Evolutionary conservation across 1,140 invertebrate species (phyloP), one percentile per base, ranked within the genome.

Genomic region (Plectrocnemia conspersa): DNA sequence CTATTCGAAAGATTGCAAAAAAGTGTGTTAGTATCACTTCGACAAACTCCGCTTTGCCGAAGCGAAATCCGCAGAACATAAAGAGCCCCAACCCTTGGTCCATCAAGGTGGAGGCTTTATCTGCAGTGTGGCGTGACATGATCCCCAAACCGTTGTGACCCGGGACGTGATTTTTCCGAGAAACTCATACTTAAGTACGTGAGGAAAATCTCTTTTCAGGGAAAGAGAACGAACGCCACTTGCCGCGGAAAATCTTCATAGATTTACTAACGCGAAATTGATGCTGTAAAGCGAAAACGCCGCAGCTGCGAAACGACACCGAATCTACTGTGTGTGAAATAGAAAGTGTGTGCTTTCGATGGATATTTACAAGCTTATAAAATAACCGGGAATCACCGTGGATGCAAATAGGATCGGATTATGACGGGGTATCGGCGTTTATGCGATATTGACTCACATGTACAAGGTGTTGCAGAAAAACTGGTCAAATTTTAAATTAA

Each of bases 171-270:
- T 38, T 50, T 50, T 50, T 50, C 47, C 22, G 2, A 10, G 19
- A 38, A 50, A 38, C 47, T 50, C 33, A 50, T 50, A 38, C 29
- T 24, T 38, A 50, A 50, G 33, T 50, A 50, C 47, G 47, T 38
- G 47, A 38, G 35, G 33, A 50, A 50, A 50, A 50, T 50, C 47
- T 38, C 33, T 50, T 50, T 50, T 50, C 32, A 38, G 23, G 22
- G 6, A 27, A 19, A 2, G 21, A 45, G 29, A n/a, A n/a, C n/a
- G n/a, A n/a, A n/a, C n/a, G n/a, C n/a, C 47, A 35, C 33, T 18
- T 33, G 45, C 27, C 35, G 45, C 27, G 45, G 45, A 24, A 47
- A 47, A 47, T 47, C 45, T 47, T 47, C 45, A 47, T 47, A 35
- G 45, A 47, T 47, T 47, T 24, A 33, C 45, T 47, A 47, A 47